A percentile compares a stretch with the other conserved stretches of the same genome.
These are phyloP conservation scores for Falco naumanni DNA, from an alignment of 2,797 vertebrate species.

Conservation along the genomic window DNA sequence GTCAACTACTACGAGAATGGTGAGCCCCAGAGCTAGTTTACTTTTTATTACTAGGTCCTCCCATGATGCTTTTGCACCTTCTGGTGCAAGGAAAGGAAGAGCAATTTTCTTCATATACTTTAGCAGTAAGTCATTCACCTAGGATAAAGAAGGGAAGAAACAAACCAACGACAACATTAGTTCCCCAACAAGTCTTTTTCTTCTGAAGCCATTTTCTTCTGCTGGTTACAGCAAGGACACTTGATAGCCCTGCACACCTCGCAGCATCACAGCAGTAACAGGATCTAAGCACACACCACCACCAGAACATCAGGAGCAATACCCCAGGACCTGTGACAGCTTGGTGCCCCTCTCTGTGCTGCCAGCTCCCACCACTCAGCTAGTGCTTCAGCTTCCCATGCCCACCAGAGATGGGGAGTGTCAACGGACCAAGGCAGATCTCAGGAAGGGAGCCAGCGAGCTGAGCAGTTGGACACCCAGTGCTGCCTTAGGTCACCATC, in stretches of 20 bases:
- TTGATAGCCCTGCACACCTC: not conserved
- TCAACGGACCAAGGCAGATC: not conserved
- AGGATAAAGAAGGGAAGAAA: not conserved
- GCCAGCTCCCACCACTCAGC: not conserved
- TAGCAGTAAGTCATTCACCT: conserved; percentile 82
- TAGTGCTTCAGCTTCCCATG: not conserved
- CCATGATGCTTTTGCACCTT: not conserved
- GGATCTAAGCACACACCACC: not conserved
- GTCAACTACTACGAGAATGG: conserved; percentile 58
- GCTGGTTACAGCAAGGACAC: accelerated
- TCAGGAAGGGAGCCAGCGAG: not conserved
- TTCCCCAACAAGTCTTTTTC: not conserved
- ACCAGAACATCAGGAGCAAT: not conserved
- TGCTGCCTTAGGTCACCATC: not conserved
- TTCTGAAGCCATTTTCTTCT: not conserved
- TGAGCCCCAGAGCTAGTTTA: conserved; percentile 78
- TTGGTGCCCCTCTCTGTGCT: not conserved
- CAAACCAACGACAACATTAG: not conserved
- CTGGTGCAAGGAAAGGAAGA: conserved; percentile 51
- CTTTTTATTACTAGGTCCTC: conserved; percentile 37
- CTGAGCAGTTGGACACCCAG: not conserved
- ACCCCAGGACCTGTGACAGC: not conserved
- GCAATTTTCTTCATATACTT: conserved; percentile 52
- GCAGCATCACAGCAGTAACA: accelerated
- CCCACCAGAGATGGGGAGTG: not conserved